Conservation (phyloP, 2,797 vertebrate genomes). For the Peromyscus attwateri region DNA sequence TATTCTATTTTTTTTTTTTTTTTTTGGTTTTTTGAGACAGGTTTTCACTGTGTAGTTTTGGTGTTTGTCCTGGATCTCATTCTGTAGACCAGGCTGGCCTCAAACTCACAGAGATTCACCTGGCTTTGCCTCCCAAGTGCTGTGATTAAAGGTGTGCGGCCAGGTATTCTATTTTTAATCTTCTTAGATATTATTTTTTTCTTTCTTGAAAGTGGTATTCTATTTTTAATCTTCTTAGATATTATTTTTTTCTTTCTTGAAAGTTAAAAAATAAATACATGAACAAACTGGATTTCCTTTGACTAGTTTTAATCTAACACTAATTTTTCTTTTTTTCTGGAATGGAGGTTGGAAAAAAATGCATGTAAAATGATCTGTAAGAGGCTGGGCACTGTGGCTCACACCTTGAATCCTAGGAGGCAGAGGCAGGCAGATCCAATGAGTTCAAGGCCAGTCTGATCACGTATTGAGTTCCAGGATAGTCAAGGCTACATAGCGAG, state of each 20-base stretch:
- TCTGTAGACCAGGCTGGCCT: no score
- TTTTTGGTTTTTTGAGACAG: no score
- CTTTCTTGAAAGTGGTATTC: no score
- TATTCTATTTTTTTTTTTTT: not conserved
- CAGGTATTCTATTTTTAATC: not conserved
- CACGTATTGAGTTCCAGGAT: not conserved
- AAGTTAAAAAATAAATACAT: constrained; percentile 25
- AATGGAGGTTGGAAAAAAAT: constrained; percentile 27
- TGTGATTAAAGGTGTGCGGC: no score
- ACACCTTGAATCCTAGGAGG: not conserved
- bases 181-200: constrained; percentile 39
- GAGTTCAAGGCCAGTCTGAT: not conserved
- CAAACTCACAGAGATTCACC: no score
- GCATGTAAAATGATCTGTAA: constrained; percentile 17
- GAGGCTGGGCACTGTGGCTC: not conserved
- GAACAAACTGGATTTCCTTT: constrained; percentile 55
- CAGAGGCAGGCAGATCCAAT: not conserved
- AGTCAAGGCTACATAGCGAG: not conserved
- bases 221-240: constrained; percentile 46
- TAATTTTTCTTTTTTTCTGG: constrained; percentile 25
- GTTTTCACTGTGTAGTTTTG: no score
- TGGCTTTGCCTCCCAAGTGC: no score
- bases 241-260: constrained; percentile 26
- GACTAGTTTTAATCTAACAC: constrained; percentile 2
- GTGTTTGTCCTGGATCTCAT: no score